Percentiles rank a stretch among this genome's conserved stretches.
These are phyloP conservation scores for Rhynchomys soricoides DNA, from an alignment of 2,113 vertebrate species.

Conservation along the genomic window DNA sequence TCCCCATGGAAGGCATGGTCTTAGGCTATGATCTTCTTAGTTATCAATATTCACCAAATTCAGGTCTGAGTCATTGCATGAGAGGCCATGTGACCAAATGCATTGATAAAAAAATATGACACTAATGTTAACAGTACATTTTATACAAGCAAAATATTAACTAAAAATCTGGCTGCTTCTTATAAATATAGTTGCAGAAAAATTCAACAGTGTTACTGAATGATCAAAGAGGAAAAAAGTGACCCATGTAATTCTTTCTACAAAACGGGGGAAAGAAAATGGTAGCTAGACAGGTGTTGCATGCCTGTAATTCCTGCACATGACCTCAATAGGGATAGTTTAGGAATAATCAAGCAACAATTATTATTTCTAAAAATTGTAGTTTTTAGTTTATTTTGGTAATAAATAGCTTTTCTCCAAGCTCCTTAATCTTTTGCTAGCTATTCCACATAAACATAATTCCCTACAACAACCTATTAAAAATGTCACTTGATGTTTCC, in stretches of 20 bases:
- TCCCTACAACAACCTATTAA: background rate
- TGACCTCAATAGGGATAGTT: background rate
- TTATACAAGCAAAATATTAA: background rate
- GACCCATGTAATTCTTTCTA: background rate
- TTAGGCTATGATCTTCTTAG: background rate
- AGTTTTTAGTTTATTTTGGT: background rate
- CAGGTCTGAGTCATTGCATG: background rate
- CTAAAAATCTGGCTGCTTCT: too few species aligned
- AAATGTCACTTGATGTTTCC: background rate
- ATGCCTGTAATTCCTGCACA: background rate
- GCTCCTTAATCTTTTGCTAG: background rate
- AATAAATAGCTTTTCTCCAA: background rate
- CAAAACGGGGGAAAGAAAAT: background rate
- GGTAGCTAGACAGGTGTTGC: background rate
- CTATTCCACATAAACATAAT: background rate
- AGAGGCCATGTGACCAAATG: background rate
- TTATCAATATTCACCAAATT: background rate
- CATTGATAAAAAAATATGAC: background rate
- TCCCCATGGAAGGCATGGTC: background rate
- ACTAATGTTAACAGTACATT: background rate
- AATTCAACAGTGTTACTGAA: background rate
- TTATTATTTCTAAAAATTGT: background rate
- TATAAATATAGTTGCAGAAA: background rate
- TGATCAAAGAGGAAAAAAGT: background rate
- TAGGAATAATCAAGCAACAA: background rate